phyloP scores from a whole-genome alignment of 2,888 invertebrate genomes.

The Zaprionus obscuricornis region DNA sequence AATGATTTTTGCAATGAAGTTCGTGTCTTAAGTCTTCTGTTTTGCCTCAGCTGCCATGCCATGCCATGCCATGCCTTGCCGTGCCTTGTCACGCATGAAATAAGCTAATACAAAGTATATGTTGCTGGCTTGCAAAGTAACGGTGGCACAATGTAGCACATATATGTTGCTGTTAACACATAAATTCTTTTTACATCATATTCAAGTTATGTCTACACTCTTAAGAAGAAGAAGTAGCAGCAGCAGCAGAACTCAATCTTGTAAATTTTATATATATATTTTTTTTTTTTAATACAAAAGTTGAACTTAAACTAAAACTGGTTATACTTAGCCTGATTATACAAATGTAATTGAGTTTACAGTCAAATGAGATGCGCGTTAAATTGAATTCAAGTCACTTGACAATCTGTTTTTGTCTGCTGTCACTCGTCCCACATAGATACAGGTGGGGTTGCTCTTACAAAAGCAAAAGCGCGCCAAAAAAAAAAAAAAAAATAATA shows the following conservation, averaged over 20 bases:
- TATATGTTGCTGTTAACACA: conserved; percentile 16
- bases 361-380: conserved; percentile 32
- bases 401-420: no score
- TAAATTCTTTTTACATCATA: conserved; percentile 48
- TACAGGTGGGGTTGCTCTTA: conserved; percentile 18
- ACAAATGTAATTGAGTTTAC: conserved; percentile 4
- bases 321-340: conserved; percentile 24
- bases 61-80: no score
- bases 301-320: conserved; percentile 17
- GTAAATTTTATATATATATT: no score
- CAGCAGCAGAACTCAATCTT: conserved; percentile 11
- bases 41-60: no score
- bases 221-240: no score
- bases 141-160: not conserved
- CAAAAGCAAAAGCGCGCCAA: conserved; percentile 19
- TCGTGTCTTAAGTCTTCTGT: conserved; percentile 62
- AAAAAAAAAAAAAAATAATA: conserved; percentile 7
- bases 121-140: conserved; percentile 16
- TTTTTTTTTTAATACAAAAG: no score
- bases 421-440: no score
- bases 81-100: conserved; percentile 29
- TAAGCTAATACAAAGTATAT: conserved; percentile 22
- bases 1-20: conserved; percentile 30
- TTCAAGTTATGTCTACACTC: not conserved
- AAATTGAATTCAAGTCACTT: conserved; percentile 22